These are phyloP conservation scores for Scaptomyza pallida DNA, from an alignment of 1,140 invertebrate genomes.

Conservation along the genomic window DNA sequence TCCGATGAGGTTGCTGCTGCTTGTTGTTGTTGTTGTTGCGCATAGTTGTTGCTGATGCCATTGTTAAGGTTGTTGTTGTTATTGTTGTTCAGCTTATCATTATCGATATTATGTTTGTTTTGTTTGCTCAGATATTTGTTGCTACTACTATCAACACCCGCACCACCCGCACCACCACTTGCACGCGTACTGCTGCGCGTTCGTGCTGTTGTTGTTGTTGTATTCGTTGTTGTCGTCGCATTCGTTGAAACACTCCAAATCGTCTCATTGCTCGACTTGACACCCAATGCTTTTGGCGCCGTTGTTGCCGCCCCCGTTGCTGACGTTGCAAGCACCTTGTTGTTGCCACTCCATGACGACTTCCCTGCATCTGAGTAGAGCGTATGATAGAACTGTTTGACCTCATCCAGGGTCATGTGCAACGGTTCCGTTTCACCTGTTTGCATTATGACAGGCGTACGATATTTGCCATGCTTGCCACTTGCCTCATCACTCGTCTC, in stretches of 20 bases:
- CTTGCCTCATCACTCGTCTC: constrained; percentile 49
- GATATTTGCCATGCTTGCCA: constrained; percentile 69
- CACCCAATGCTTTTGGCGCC: constrained; percentile 44
- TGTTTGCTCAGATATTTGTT: constrained; percentile 69
- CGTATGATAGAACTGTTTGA: constrained; percentile 91
- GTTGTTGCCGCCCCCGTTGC: constrained; percentile 3
- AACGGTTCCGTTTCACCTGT: constrained; percentile 87
- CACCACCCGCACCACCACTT: constrained; percentile 61
- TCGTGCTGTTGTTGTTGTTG: constrained; percentile 54
- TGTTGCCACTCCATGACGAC: constrained; percentile 72
- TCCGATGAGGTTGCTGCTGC: constrained; percentile 22
- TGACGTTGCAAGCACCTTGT: not conserved
- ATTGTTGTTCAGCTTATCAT: constrained; percentile 83
- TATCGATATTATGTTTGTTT: constrained; percentile 75
- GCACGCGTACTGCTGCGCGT: constrained; percentile 76
- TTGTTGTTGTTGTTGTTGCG: constrained; percentile 32
- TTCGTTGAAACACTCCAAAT: constrained; percentile 73
- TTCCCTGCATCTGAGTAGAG: constrained; percentile 88
- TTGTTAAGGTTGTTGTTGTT: constrained; percentile 70
- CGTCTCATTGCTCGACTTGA: constrained; percentile 75
- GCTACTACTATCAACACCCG: constrained; percentile 82
- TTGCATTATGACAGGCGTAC: constrained; percentile 44
- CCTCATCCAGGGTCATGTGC: constrained; percentile 94
- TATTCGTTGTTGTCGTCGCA: constrained; percentile 50
- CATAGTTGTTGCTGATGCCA: constrained; percentile 31